Conservation (phyloP, 1,140 invertebrate genomes). For the Dufourea novaeangliae region DNA sequence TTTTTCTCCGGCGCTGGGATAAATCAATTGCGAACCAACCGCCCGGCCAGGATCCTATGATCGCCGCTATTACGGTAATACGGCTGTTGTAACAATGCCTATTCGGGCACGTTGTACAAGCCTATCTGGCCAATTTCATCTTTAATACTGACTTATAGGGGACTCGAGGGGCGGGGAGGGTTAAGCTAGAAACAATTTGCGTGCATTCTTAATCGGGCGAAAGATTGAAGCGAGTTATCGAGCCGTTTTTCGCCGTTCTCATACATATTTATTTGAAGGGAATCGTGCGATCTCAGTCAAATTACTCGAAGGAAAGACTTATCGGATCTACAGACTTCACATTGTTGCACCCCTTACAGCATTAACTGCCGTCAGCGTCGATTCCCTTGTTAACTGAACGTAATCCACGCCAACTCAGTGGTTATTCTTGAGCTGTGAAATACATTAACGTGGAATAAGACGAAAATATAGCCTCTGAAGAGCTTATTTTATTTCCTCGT, state of each 20-base stretch:
- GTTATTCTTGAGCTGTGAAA: too few species aligned
- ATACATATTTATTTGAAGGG: constrained; percentile 6
- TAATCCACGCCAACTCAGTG: too few species aligned
- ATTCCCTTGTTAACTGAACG: too few species aligned
- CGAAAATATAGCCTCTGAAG: too few species aligned
- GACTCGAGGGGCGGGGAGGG: too few species aligned
- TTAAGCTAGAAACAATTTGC: constrained; percentile 9
- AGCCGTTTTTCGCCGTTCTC: constrained; percentile 11
- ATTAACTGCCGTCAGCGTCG: not conserved
- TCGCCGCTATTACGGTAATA: constrained; percentile 41
- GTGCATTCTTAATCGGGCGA: constrained; percentile 19
- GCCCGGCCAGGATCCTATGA: constrained; percentile 10
- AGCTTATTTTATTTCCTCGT: too few species aligned
- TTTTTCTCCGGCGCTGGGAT: constrained; percentile 29
- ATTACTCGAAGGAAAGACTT: not conserved
- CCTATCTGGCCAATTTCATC: constrained; percentile 41
- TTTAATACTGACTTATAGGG: constrained; percentile 16
- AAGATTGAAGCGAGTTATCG: not conserved
- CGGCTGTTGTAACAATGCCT: constrained; percentile 34
- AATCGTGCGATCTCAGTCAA: not conserved
- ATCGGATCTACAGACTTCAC: not conserved
- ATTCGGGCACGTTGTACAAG: constrained; percentile 20
- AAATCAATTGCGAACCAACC: constrained; percentile 35
- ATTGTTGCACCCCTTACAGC: not conserved
- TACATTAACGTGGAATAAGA: too few species aligned